phyloP scores from a whole-genome alignment of 2,797 vertebrate species.

The Channallabes apus region DNA sequence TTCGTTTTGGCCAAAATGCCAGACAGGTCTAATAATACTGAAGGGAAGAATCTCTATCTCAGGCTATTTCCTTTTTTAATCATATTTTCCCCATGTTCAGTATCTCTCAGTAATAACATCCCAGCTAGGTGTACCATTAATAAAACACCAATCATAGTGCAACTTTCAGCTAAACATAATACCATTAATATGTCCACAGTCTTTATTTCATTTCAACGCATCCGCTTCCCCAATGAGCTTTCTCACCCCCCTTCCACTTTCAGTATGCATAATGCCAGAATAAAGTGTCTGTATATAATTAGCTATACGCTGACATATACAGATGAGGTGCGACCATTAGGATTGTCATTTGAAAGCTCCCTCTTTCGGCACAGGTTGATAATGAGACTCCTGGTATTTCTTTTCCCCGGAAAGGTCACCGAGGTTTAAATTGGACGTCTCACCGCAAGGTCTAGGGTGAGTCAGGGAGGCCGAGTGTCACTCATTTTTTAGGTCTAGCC shows the following conservation, averaged over 20 bases:
- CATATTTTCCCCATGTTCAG: not conserved
- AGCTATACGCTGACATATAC: slow-evolving; percentile 53
- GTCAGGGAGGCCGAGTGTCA: slow-evolving; percentile 56
- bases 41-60: not conserved
- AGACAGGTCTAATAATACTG: not conserved
- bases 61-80: not conserved
- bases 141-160: not conserved
- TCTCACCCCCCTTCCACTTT: not conserved
- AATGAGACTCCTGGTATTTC: slow-evolving; percentile 69
- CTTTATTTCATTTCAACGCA: slow-evolving; percentile 4
- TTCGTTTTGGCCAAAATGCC: not conserved
- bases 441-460: slow-evolving; percentile 50
- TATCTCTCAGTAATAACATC: not conserved
- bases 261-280: slow-evolving; percentile 30
- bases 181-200: not conserved
- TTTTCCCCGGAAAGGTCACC: slow-evolving; percentile 63
- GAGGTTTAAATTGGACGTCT: slow-evolving; percentile 66
- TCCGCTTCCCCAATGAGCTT: slow-evolving; percentile 1
- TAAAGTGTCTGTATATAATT: slow-evolving; percentile 57
- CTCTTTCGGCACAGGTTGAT: slow-evolving; percentile 57
- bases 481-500: slow-evolving; percentile 45
- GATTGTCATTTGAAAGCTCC: slow-evolving; percentile 47
- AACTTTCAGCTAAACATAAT: not conserved
- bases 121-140: not conserved
- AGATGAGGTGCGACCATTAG: slow-evolving; percentile 56